phyloP scores from a whole-genome alignment of 2,888 invertebrate species.

The Cerceris ruficornis region DNA sequence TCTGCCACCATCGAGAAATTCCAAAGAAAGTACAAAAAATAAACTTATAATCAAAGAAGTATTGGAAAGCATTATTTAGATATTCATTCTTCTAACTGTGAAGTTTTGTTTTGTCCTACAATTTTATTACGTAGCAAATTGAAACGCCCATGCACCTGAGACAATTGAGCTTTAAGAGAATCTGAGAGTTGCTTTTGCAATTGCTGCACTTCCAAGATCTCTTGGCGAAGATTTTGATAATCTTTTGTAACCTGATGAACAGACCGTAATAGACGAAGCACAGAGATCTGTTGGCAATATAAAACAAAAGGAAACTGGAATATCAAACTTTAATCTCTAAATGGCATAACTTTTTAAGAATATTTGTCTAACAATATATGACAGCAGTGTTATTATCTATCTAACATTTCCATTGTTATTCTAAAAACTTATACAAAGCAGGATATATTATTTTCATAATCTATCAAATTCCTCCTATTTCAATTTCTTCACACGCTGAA shows the following conservation, averaged over 20 bases:
- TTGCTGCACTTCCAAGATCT: constrained; percentile 91
- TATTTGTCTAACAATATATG: not conserved
- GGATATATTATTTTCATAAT: not conserved
- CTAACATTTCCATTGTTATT: not conserved
- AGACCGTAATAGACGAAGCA: constrained; percentile 88
- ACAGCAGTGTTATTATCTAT: not conserved
- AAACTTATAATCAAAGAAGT: constrained; percentile 4
- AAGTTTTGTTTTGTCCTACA: constrained; percentile 81
- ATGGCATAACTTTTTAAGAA: not conserved
- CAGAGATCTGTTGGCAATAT: constrained; percentile 84
- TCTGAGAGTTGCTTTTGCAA: constrained; percentile 90
- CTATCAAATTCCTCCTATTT: not conserved
- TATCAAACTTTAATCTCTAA: constrained; percentile 16
- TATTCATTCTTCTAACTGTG: constrained; percentile 72
- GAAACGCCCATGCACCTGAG: constrained; percentile 89
- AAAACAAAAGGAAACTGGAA: constrained; percentile 43
- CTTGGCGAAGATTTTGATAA: constrained; percentile 90
- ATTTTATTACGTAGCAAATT: constrained; percentile 88
- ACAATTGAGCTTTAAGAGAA: constrained; percentile 88
- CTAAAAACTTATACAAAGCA: not conserved
- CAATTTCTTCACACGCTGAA: not conserved
- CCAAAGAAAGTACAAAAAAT: constrained; percentile 2
- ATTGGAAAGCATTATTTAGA: constrained; percentile 13
- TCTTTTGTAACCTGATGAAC: constrained; percentile 89
- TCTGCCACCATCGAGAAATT: not conserved